A percentile compares a stretch with the other conserved stretches of the same genome.
These are phyloP conservation scores for Cyprinodon diabolis DNA, from an alignment of 2,797 vertebrate species.

Conservation along the genomic window DNA sequence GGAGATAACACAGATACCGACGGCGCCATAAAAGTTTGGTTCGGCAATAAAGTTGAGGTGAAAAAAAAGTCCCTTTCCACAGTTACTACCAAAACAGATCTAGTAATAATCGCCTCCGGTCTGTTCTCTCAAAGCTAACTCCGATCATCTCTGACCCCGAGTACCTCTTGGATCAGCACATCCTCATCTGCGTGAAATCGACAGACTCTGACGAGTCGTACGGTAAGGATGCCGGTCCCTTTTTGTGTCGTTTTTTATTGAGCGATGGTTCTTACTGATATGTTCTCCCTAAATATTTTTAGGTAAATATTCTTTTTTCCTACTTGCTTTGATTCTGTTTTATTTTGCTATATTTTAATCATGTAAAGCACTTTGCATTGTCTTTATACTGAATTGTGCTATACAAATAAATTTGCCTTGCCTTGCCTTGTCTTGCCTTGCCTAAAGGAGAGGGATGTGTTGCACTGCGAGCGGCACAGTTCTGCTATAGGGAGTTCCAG, in stretches of 20 bases:
- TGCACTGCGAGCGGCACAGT: constrained; percentile 88
- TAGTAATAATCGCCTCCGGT: background rate
- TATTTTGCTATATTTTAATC: too few relatives aligned
- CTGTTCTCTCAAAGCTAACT: constrained; percentile 83
- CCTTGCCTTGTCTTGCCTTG: too few relatives aligned
- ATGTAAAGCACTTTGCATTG: too few relatives aligned
- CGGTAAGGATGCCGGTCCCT: constrained; percentile 73
- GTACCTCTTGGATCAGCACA: constrained; percentile 96
- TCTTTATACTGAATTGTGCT: too few relatives aligned
- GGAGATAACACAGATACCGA: constrained; percentile 90
- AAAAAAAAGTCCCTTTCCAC: constrained; percentile 41
- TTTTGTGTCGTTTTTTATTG: background rate
- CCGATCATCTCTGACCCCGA: constrained; percentile 99
- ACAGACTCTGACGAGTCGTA: constrained; percentile 96
- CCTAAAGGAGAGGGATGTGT: constrained; percentile 92
- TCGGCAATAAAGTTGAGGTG: constrained; percentile 89
- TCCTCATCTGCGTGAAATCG: constrained; percentile 95
- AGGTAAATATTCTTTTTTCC: too few relatives aligned
- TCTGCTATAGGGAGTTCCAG: constrained; percentile 85
- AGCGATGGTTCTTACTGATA: background rate
- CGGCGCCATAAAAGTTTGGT: constrained; percentile 90
- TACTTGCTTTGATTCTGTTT: too few relatives aligned
- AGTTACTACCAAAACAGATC: background rate
- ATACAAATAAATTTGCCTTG: too few relatives aligned
- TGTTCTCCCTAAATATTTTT: too few relatives aligned